These are phyloP conservation scores for Neomonachus schauinslandi DNA, from an alignment of 2,113 vertebrate genomes.

Conservation along the genomic window DNA sequence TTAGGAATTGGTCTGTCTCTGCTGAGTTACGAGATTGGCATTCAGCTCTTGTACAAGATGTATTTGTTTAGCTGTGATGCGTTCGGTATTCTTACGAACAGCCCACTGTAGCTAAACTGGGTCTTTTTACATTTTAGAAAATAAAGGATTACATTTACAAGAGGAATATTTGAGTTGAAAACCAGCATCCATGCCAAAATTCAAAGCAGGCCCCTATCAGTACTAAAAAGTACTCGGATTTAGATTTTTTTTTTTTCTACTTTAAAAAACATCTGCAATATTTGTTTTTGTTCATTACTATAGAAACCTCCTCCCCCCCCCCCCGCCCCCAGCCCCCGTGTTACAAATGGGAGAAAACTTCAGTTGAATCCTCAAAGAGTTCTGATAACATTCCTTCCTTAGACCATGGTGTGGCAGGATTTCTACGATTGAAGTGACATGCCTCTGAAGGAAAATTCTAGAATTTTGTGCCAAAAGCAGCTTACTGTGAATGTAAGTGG, in stretches of 20 bases:
- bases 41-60: neutral
- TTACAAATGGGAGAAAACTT: neutral
- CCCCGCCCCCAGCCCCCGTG: neutral
- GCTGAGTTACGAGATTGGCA: neutral
- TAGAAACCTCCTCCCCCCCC: neutral
- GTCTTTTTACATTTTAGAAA: neutral
- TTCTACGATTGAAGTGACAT: neutral
- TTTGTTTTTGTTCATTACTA: neutral
- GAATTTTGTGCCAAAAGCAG: neutral
- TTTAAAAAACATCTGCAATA: neutral
- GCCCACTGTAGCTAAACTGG: neutral
- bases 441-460: neutral
- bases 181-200: neutral
- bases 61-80: neutral
- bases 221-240: neutral
- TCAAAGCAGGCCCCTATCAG: neutral
- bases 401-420: neutral
- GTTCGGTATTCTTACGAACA: neutral
- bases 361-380: neutral
- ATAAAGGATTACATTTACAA: neutral
- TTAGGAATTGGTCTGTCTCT: neutral
- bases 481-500: neutral
- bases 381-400: slow-evolving; percentile 19
- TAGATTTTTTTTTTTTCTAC: neutral
- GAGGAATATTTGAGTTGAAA: neutral